Conservation (phyloP, 2,113 vertebrate species). For the Empidonax alnorum region DNA sequence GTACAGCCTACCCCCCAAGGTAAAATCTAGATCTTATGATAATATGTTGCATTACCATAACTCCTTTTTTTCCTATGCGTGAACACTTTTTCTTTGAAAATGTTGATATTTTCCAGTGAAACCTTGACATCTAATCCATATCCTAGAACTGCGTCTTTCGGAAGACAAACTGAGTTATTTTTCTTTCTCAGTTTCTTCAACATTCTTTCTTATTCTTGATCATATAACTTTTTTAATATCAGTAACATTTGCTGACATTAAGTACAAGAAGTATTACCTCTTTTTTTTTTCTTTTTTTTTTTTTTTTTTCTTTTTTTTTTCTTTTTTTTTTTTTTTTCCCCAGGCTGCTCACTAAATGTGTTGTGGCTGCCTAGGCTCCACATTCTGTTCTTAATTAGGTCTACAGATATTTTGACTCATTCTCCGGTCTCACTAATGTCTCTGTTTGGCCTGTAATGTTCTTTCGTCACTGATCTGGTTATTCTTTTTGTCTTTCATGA, state of each 20-base stretch:
- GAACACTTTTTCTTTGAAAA: neutral
- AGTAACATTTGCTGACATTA: neutral
- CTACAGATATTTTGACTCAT: slow-evolving; percentile 38
- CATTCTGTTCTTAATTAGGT: slow-evolving; percentile 24
- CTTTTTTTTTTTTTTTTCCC: neutral
- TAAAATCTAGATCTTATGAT: neutral
- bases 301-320: neutral
- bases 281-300: neutral
- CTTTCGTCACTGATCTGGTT: slow-evolving; percentile 6
- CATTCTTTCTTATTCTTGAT: neutral
- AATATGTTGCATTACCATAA: neutral
- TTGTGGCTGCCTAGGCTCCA: neutral
- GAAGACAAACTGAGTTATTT: neutral
- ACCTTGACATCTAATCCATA: neutral
- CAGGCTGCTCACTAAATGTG: neutral
- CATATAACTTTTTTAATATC: neutral
- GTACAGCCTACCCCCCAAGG: neutral
- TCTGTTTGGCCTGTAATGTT: neutral
- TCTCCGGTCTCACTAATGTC: neutral
- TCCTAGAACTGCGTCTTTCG: neutral
- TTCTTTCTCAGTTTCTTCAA: neutral
- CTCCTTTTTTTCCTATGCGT: neutral
- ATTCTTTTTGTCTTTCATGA: neutral
- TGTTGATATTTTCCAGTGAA: neutral
- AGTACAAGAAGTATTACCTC: neutral